These are phyloP conservation scores for Pheosia gnoma DNA, from an alignment of 2,888 invertebrate species.

Conservation along the genomic window DNA sequence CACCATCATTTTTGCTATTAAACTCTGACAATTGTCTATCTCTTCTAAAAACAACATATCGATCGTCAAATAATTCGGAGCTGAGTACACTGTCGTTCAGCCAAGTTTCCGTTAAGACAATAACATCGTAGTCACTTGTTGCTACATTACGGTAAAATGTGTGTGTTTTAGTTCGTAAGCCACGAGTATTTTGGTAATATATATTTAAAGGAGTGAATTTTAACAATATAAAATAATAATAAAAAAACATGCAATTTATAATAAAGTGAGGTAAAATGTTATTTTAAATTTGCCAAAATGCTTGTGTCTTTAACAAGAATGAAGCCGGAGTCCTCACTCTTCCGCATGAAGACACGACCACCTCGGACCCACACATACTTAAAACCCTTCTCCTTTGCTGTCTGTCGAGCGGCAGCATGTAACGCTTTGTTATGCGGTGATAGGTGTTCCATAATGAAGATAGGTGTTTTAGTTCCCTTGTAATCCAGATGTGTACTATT, in stretches of 20 bases:
- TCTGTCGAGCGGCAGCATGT: conserved; percentile 4
- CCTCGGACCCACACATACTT: conserved; percentile 9
- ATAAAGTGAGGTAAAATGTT: background rate
- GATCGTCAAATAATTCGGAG: conserved; percentile 10
- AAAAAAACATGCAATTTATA: background rate
- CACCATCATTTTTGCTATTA: conserved; percentile 8
- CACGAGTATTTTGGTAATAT: conserved; percentile 9
- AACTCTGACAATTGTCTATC: conserved; percentile 11
- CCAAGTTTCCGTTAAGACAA: conserved; percentile 12
- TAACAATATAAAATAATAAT: background rate
- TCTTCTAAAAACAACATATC: conserved; percentile 11
- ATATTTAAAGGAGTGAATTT: conserved; percentile 9
- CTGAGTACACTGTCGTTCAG: conserved; percentile 6
- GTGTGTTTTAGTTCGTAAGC: conserved; percentile 8
- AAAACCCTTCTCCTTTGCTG: conserved; percentile 9
- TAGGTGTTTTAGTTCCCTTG: background rate
- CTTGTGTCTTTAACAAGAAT: conserved; percentile 6
- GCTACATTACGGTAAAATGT: conserved; percentile 9
- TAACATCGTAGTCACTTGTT: conserved; percentile 7
- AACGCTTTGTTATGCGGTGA: conserved; percentile 9
- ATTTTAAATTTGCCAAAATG: background rate
- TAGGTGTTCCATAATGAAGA: conserved; percentile 10
- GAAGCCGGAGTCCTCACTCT: background rate
- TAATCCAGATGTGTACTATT: conserved; percentile 8
- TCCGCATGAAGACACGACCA: conserved; percentile 7